Percentiles rank a stretch among this genome's conserved stretches.
phyloP scores from a whole-genome alignment of 1,140 invertebrate species.

The Camponotus vicinus region DNA sequence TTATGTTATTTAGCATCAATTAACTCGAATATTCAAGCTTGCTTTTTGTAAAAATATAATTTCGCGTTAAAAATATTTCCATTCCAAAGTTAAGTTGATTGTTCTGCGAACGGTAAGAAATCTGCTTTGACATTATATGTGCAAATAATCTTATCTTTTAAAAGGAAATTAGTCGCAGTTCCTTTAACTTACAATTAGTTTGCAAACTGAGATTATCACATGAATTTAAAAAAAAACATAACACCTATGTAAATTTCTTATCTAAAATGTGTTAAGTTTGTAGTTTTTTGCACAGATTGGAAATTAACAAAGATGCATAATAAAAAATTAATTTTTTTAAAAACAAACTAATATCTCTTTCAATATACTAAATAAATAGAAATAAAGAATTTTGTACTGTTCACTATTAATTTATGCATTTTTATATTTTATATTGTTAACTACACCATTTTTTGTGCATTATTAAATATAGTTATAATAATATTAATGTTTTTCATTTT shows the following conservation, averaged over 20 bases:
- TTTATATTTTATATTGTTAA: too few species aligned
- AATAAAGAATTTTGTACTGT: too few species aligned
- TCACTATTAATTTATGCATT: too few species aligned
- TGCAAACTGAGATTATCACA: neutral
- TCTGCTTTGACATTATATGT: conserved; percentile 5
- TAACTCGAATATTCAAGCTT: conserved; percentile 1
- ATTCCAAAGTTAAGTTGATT: neutral
- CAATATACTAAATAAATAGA: too few species aligned
- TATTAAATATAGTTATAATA: too few species aligned
- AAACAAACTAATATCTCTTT: too few species aligned
- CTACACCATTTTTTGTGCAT: too few species aligned
- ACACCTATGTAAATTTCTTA: neutral
- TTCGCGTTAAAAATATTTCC: neutral
- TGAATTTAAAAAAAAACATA: neutral
- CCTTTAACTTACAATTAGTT: neutral
- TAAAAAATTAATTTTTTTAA: neutral
- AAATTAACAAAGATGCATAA: neutral
- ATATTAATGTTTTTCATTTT: too few species aligned
- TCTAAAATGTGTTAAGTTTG: neutral
- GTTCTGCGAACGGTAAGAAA: neutral
- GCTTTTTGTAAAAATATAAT: neutral
- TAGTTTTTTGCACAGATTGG: neutral
- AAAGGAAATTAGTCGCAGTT: conserved; percentile 3
- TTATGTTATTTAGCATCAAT: conserved; percentile 27
- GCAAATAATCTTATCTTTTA: neutral